Evolutionary conservation across 2,888 invertebrate species (phyloP).

Genomic region (Hyles lineata): DNA sequence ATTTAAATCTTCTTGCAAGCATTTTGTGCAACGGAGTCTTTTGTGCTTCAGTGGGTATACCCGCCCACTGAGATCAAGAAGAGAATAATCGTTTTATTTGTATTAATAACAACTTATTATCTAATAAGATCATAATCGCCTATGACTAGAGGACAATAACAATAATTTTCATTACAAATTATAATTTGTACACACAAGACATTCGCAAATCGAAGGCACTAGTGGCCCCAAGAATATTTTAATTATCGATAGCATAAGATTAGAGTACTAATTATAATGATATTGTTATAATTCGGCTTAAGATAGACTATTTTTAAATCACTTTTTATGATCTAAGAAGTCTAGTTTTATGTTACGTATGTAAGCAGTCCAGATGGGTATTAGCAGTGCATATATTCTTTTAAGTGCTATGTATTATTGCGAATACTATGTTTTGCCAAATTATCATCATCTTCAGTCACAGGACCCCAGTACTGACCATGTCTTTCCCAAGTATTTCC

Average conservation of each 20-base stretch:
- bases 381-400: not conserved
- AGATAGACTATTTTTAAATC: not conserved
- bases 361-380: not conserved
- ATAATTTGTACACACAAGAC: not conserved
- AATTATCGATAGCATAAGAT: not conserved
- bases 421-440: too few relatives aligned
- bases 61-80: constrained; percentile 9
- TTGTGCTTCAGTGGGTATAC: constrained; percentile 43
- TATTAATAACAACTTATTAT: constrained; percentile 32
- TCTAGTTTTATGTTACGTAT: not conserved
- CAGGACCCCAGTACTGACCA: too few relatives aligned
- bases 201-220: constrained; percentile 15
- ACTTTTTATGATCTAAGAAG: not conserved
- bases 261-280: not conserved
- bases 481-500: too few relatives aligned
- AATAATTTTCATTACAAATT: not conserved
- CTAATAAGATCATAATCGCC: constrained; percentile 42
- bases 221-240: not conserved
- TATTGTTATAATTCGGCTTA: constrained; percentile 13
- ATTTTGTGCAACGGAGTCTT: constrained; percentile 50
- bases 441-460: too few relatives aligned
- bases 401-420: too few relatives aligned
- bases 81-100: constrained; percentile 1
- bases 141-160: constrained; percentile 43
- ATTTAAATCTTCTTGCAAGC: constrained; percentile 32